These are phyloP conservation scores for Bolborhynchus lineola DNA, from an alignment of 2,113 vertebrate genomes.

Conservation along the genomic window DNA sequence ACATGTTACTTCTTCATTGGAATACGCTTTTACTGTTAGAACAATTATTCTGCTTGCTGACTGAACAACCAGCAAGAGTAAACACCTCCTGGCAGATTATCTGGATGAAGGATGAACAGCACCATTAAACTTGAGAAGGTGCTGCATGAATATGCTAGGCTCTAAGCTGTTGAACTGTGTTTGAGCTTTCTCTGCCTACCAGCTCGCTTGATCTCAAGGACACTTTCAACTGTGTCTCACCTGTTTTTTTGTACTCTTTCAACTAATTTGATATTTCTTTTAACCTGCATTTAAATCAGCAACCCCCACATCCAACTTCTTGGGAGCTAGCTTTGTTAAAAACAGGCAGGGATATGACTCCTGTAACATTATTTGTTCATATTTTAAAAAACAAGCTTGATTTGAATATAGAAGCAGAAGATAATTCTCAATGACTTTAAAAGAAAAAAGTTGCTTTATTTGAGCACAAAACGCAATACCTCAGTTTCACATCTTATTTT, in stretches of 20 bases:
- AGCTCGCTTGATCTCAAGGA: neutral
- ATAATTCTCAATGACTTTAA: neutral
- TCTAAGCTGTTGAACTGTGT: neutral
- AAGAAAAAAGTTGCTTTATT: neutral
- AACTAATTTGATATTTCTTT: neutral
- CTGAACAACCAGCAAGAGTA: neutral
- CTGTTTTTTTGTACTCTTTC: neutral
- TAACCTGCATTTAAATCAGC: neutral
- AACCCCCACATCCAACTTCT: neutral
- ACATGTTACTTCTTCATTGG: neutral
- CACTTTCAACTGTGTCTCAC: neutral
- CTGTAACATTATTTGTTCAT: neutral
- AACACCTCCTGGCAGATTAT: neutral
- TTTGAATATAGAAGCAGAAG: neutral
- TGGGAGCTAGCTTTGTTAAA: neutral
- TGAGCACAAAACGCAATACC: neutral
- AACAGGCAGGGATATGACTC: neutral
- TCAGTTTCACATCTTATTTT: conserved; percentile 47
- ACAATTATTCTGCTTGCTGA: neutral
- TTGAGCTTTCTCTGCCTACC: neutral
- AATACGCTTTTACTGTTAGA: neutral
- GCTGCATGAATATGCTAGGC: neutral
- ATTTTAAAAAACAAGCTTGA: neutral
- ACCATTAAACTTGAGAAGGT: neutral
- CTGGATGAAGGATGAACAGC: neutral